phyloP scores from a whole-genome alignment of 2,113 vertebrate genomes.

The Pseudonaja textilis region DNA sequence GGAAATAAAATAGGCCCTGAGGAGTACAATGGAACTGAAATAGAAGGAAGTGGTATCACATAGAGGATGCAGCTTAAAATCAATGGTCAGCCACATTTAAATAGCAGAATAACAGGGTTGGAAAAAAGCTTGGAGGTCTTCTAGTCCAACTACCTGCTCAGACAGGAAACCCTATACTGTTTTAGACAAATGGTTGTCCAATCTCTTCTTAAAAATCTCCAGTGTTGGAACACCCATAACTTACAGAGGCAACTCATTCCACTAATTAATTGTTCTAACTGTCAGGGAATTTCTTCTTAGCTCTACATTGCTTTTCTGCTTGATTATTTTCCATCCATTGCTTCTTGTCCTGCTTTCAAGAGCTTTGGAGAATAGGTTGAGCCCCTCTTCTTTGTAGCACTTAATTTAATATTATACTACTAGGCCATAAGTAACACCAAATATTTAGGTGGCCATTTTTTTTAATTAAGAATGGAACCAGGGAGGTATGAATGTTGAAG shows the following conservation, averaged over 20 bases:
- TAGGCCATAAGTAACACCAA: conserved; percentile 6
- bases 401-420: not conserved
- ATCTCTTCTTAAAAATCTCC: not conserved
- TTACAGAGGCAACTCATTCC: not conserved
- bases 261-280: not conserved
- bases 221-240: not conserved
- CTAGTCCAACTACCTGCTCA: not conserved
- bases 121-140: not conserved
- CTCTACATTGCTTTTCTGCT: not conserved
- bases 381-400: not conserved
- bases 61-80: not conserved
- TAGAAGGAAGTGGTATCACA: not conserved
- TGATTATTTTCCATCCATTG: not conserved
- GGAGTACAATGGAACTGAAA: not conserved
- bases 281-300: not conserved
- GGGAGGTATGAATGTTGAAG: not conserved
- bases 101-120: not conserved
- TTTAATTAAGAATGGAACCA: not conserved
- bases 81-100: not conserved
- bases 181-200: not conserved
- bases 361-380: not conserved
- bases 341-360: not conserved
- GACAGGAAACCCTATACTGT: not conserved
- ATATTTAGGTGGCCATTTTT: not conserved
- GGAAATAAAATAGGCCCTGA: not conserved